Evolutionary conservation across 2,113 vertebrate genomes (phyloP).

Genomic region (Microcebus murinus): DNA sequence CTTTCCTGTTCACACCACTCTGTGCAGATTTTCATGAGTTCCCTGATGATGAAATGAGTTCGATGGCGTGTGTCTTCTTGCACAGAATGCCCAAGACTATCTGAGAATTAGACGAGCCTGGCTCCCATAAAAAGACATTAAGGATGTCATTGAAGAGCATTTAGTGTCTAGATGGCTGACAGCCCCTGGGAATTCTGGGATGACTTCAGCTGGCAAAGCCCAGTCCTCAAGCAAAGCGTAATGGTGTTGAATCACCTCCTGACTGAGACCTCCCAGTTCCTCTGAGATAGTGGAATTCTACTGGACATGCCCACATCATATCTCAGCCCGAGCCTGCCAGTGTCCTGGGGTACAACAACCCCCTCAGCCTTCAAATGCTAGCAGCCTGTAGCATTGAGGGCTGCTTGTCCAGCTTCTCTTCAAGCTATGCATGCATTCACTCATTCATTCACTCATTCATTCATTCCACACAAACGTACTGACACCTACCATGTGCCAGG

Average conservation of each 20-base stretch:
- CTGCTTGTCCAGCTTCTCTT: background rate
- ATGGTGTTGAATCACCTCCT: background rate
- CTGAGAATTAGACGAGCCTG: background rate
- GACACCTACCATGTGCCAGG: background rate
- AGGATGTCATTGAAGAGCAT: background rate
- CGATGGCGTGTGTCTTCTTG: background rate
- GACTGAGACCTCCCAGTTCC: background rate
- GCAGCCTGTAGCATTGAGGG: background rate
- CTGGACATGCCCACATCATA: background rate
- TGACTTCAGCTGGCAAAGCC: background rate
- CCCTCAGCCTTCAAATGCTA: background rate
- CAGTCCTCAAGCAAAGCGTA: background rate
- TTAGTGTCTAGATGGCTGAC: background rate
- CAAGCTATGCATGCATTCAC: background rate
- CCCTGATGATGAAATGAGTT: constrained; percentile 13
- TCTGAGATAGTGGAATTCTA: background rate
- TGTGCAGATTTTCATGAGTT: background rate
- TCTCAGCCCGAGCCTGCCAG: background rate
- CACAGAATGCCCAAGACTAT: background rate
- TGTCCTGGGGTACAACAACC: background rate
- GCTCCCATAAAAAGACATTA: background rate
- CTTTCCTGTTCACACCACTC: background rate
- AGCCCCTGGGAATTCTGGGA: background rate
- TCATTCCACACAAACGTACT: background rate
- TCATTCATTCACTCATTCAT: background rate